These are phyloP conservation scores for Alcis repandata DNA, from an alignment of 2,888 invertebrate genomes.

Conservation along the genomic window DNA sequence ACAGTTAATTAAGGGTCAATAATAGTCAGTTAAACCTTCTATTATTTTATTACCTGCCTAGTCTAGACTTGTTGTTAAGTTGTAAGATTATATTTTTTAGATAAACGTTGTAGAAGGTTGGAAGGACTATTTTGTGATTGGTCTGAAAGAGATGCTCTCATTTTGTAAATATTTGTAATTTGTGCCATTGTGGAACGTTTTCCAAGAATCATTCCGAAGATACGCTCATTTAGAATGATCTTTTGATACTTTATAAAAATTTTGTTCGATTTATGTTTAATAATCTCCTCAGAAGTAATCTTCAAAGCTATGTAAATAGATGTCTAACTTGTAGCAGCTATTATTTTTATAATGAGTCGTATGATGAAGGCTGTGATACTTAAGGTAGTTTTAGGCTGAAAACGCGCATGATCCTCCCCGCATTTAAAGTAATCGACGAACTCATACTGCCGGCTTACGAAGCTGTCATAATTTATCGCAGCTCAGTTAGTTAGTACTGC, in stretches of 20 bases:
- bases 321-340: not conserved
- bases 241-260: not conserved
- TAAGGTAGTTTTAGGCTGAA: slow-evolving; percentile 6
- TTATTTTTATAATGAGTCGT: not conserved
- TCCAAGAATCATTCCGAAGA: slow-evolving; percentile 16
- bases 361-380: slow-evolving; percentile 10
- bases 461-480: not conserved
- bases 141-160: slow-evolving; percentile 8
- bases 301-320: not conserved
- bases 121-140: not conserved
- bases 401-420: not conserved
- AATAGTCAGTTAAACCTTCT: slow-evolving; percentile 17
- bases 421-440: not conserved
- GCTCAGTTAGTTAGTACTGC: no score
- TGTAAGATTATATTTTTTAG: slow-evolving; percentile 16
- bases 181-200: slow-evolving; percentile 19
- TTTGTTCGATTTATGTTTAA: no score
- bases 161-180: slow-evolving; percentile 11
- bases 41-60: slow-evolving; percentile 26
- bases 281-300: not conserved
- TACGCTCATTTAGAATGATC: slow-evolving; percentile 12
- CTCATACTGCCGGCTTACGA: not conserved
- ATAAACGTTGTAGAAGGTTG: slow-evolving; percentile 9
- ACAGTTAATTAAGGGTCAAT: slow-evolving; percentile 5
- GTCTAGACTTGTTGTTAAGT: slow-evolving; percentile 19